phyloP scores from a whole-genome alignment of 2,113 vertebrate genomes.

The Paralichthys olivaceus region DNA sequence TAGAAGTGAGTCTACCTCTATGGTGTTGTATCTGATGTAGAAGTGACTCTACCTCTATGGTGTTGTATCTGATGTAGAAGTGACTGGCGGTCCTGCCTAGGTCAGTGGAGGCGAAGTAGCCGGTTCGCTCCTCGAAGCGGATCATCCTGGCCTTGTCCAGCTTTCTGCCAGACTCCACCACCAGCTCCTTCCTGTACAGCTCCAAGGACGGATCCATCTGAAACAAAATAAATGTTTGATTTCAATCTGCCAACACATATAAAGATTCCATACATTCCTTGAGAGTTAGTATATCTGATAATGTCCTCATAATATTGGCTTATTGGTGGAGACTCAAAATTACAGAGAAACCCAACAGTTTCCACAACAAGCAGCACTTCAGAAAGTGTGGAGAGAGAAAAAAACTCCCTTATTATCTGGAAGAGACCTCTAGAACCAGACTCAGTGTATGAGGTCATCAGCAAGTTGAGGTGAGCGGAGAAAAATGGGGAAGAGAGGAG shows the following conservation, averaged over 20 bases:
- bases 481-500: too few relatives aligned
- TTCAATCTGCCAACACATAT: background rate
- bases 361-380: too few relatives aligned
- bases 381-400: too few relatives aligned
- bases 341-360: too few relatives aligned
- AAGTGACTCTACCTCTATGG: conserved; percentile 93
- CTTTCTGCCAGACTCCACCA: conserved; percentile 92
- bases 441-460: too few relatives aligned
- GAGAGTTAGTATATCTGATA: background rate
- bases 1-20: background rate
- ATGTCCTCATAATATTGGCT: too few relatives aligned
- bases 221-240: background rate
- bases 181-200: conserved; percentile 91
- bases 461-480: too few relatives aligned
- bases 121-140: conserved; percentile 96
- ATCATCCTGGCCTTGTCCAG: conserved; percentile 97
- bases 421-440: too few relatives aligned
- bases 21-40: conserved; percentile 89
- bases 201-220: conserved; percentile 93
- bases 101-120: conserved; percentile 96
- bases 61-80: conserved; percentile 98
- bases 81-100: conserved; percentile 96
- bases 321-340: too few relatives aligned
- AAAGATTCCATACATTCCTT: background rate
- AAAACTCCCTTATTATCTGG: too few relatives aligned